A percentile compares a stretch with the other conserved stretches of the same genome.
Conservation (phyloP, 2,888 invertebrate species). For the Dyspetes luteomarginatus region DNA sequence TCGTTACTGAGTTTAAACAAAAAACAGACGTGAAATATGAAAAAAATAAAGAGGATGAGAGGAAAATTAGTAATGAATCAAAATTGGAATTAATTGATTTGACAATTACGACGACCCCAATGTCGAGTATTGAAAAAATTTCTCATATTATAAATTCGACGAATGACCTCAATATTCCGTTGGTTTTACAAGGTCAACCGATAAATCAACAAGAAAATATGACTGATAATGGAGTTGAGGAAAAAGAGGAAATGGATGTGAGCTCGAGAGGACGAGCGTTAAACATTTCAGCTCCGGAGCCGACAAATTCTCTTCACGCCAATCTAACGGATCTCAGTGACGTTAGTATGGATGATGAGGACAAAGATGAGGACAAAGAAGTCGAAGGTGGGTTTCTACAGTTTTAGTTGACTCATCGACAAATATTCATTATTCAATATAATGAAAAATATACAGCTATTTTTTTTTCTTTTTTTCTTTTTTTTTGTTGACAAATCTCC, state of each 20-base stretch:
- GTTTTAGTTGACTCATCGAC: not conserved
- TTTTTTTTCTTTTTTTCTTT: too few relatives aligned
- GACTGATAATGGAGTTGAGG: slow-evolving; percentile 9
- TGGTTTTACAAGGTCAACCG: slow-evolving; percentile 71
- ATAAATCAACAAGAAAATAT: slow-evolving; percentile 45
- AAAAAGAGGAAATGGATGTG: slow-evolving; percentile 46
- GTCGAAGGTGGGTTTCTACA: slow-evolving; percentile 77
- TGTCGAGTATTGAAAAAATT: slow-evolving; percentile 52
- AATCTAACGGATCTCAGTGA: slow-evolving; percentile 89
- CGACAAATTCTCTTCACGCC: slow-evolving; percentile 79
- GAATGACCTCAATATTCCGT: slow-evolving; percentile 63
- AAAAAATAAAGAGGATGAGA: slow-evolving; percentile 73
- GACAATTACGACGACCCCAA: slow-evolving; percentile 80
- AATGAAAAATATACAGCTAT: not conserved
- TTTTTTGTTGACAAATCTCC: too few relatives aligned
- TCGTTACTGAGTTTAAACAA: slow-evolving; percentile 73
- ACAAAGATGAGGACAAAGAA: slow-evolving; percentile 85
- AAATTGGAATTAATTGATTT: slow-evolving; percentile 88
- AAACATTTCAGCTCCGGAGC: slow-evolving; percentile 79
- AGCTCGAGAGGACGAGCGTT: slow-evolving; percentile 78
- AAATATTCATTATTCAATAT: not conserved
- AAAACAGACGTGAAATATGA: slow-evolving; percentile 76
- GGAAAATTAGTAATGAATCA: slow-evolving; percentile 81
- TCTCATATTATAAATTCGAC: slow-evolving; percentile 42
- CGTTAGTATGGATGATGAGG: slow-evolving; percentile 90